A percentile compares a stretch with the other conserved stretches of the same genome.
Conservation (phyloP, 23 tunicate genomes). For the Styela clava region DNA sequence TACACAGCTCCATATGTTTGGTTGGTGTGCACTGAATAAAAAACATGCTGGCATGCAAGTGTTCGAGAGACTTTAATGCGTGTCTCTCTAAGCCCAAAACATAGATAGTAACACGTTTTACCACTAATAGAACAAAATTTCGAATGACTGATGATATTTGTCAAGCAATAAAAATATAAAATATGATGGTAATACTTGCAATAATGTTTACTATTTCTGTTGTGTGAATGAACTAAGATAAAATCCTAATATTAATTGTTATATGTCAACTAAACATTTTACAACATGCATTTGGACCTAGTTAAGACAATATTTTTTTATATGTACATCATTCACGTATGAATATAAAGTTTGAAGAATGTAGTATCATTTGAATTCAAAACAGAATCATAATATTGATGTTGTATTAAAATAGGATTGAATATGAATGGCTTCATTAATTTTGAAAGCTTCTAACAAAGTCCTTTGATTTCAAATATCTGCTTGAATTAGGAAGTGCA, state of each 20-base stretch:
- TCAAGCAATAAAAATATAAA: not conserved
- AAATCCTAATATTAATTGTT: not conserved
- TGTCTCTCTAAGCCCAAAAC: not conserved
- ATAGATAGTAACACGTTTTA: not conserved
- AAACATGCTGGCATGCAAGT: conserved; percentile 77
- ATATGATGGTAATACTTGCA: not conserved
- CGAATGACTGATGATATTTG: not conserved
- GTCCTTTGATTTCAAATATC: too few relatives aligned
- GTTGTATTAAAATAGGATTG: too few relatives aligned
- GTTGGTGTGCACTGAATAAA: conserved; percentile 32
- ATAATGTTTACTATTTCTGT: too few relatives aligned
- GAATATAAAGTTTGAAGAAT: too few relatives aligned
- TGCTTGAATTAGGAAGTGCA: too few relatives aligned
- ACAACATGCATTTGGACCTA: not conserved
- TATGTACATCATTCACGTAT: too few relatives aligned
- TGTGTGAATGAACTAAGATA: too few relatives aligned
- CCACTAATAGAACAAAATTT: too few relatives aligned
- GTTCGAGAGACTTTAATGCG: not conserved
- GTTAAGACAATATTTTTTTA: not conserved
- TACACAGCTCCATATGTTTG: not conserved
- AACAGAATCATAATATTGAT: too few relatives aligned
- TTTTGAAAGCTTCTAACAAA: too few relatives aligned
- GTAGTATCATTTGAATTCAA: too few relatives aligned
- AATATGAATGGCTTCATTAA: too few relatives aligned
- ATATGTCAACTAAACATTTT: not conserved